A percentile compares a stretch with the other conserved stretches of the same genome.
phyloP scores from a whole-genome alignment of 2,113 vertebrate genomes.

The Bubo blakistoni region DNA sequence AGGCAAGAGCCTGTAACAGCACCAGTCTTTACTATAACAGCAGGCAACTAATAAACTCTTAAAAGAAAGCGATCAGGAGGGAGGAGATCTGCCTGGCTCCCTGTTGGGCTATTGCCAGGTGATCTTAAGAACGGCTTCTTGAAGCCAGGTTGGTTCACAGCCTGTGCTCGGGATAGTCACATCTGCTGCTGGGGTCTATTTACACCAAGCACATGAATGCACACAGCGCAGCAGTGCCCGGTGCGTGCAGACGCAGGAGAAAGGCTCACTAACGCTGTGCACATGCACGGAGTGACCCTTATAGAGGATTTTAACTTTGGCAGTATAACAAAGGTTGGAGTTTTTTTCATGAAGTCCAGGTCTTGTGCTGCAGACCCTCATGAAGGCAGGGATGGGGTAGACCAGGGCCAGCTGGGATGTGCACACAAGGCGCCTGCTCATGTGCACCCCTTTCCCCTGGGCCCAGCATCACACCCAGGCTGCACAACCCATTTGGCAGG shows the following conservation, averaged over 20 bases:
- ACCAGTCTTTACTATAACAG: background rate
- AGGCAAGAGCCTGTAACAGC: background rate
- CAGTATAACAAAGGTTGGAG: accelerated
- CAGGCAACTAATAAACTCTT: background rate
- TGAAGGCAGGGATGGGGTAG: background rate
- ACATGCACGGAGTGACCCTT: too few species aligned
- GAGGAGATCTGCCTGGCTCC: background rate
- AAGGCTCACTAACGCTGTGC: background rate
- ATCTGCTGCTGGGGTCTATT: background rate
- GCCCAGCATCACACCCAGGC: background rate
- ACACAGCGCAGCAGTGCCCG: accelerated
- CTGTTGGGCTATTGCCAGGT: background rate
- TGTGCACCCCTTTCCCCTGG: background rate
- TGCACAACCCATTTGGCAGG: background rate
- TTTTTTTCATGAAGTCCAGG: background rate
- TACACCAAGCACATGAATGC: background rate
- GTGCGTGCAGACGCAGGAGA: background rate
- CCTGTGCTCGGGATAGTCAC: background rate
- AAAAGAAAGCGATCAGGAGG: background rate
- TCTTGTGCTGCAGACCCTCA: accelerated
- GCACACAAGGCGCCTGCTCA: accelerated
- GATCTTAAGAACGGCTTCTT: background rate
- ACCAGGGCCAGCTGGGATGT: background rate
- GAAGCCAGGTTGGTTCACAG: background rate
- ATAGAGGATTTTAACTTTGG: accelerated